Percentiles rank a stretch among this genome's conserved stretches.
Conservation (phyloP, 2,888 invertebrate genomes). For the Meteorus cinctellus region DNA sequence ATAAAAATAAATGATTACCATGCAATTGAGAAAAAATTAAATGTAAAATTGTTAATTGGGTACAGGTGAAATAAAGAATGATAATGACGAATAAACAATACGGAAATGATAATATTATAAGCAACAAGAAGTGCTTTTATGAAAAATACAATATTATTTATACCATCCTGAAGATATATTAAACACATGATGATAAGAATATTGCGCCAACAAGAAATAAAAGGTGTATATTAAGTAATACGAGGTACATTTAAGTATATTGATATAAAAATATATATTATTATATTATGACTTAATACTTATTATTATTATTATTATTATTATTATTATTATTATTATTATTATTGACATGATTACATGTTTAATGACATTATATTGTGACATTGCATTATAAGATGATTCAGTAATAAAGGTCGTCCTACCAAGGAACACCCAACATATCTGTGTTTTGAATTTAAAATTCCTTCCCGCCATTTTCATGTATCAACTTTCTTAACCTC, state of each 20-base stretch:
- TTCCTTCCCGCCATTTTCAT: slow-evolving; percentile 8
- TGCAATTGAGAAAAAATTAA: slow-evolving; percentile 29
- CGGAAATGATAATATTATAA: slow-evolving; percentile 69
- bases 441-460: slow-evolving; percentile 12
- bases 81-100: slow-evolving; percentile 56
- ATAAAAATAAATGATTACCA: slow-evolving; percentile 48
- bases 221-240: slow-evolving; percentile 65
- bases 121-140: slow-evolving; percentile 72
- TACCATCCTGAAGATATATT: slow-evolving; percentile 65
- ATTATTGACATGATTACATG: slow-evolving; percentile 63
- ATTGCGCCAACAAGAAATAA: slow-evolving; percentile 51
- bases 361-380: slow-evolving; percentile 70
- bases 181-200: slow-evolving; percentile 48
- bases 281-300: slow-evolving; percentile 59
- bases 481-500: background rate
- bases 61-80: slow-evolving; percentile 42
- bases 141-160: slow-evolving; percentile 70
- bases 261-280: slow-evolving; percentile 63
- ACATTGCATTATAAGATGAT: slow-evolving; percentile 64
- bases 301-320: slow-evolving; percentile 55
- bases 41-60: slow-evolving; percentile 23
- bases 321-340: slow-evolving; percentile 59
- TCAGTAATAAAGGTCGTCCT: slow-evolving; percentile 72
- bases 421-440: slow-evolving; percentile 48
- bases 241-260: slow-evolving; percentile 67